Conservation (phyloP, 2,113 vertebrate species). For the Elaphurus davidianus region DNA sequence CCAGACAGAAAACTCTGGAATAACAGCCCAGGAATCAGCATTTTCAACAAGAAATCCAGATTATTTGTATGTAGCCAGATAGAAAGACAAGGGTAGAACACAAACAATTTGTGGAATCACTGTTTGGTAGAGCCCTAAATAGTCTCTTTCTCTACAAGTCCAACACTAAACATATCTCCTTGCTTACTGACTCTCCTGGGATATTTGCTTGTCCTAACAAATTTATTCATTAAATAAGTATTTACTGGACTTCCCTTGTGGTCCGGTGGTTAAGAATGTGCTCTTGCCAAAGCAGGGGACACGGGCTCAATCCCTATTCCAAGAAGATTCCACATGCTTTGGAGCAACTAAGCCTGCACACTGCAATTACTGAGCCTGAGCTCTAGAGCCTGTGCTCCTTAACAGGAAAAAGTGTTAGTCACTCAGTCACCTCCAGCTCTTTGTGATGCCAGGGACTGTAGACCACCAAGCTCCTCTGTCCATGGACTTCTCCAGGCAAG, state of each 20-base stretch:
- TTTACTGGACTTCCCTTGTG: not conserved
- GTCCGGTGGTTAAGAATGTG: not conserved
- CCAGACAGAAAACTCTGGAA: not conserved
- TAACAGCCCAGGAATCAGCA: not conserved
- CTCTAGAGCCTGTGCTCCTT: not conserved
- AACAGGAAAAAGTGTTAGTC: not conserved
- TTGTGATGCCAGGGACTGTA: not conserved
- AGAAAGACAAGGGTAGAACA: not conserved
- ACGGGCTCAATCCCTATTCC: not conserved
- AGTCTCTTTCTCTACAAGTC: not conserved
- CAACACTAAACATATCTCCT: not conserved
- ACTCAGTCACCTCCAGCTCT: not conserved
- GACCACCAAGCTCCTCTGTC: not conserved
- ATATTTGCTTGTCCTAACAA: not conserved
- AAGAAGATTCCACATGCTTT: not conserved
- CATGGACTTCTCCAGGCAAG: not conserved
- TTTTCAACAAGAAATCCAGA: not conserved
- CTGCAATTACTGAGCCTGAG: not conserved
- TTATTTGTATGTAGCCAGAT: not conserved
- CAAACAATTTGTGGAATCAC: not conserved
- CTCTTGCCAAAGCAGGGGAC: not conserved
- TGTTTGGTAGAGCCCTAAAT: not conserved
- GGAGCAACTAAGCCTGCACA: not conserved
- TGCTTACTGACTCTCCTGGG: not conserved
- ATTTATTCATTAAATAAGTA: not conserved